Conservation (phyloP, 2,888 invertebrate genomes). For the Idaea aversata region DNA sequence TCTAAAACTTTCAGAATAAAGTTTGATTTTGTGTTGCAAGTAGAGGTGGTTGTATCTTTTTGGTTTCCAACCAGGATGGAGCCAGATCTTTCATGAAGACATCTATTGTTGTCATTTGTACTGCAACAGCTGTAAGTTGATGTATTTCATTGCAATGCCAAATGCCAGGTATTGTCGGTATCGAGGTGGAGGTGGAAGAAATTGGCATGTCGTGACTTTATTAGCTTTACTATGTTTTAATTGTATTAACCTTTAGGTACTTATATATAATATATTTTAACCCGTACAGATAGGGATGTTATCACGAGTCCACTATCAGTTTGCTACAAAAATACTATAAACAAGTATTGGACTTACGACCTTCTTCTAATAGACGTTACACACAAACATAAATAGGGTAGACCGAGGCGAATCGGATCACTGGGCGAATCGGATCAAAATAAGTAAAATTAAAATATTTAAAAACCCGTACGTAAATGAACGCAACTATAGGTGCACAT, state of each 20-base stretch:
- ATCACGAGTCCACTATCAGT: no score
- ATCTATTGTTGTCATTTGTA: slow-evolving; percentile 21
- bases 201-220: background rate
- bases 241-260: background rate
- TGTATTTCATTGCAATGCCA: slow-evolving; percentile 25
- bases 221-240: background rate
- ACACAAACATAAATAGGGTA: no score
- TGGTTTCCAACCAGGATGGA: background rate
- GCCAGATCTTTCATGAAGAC: slow-evolving; percentile 10
- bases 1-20: background rate
- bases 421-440: no score
- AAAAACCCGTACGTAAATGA: no score
- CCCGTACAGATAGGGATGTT: no score
- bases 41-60: background rate
- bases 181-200: background rate
- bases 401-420: no score
- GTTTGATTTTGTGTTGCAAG: background rate
- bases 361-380: no score
- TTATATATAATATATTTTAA: background rate
- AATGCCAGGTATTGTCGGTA: slow-evolving; percentile 12
- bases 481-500: no score
- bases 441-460: no score
- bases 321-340: no score
- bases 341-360: no score
- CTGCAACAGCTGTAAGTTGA: slow-evolving; percentile 24